phyloP scores from a whole-genome alignment of 1,140 invertebrate species.

The Leguminivora glycinivorella region DNA sequence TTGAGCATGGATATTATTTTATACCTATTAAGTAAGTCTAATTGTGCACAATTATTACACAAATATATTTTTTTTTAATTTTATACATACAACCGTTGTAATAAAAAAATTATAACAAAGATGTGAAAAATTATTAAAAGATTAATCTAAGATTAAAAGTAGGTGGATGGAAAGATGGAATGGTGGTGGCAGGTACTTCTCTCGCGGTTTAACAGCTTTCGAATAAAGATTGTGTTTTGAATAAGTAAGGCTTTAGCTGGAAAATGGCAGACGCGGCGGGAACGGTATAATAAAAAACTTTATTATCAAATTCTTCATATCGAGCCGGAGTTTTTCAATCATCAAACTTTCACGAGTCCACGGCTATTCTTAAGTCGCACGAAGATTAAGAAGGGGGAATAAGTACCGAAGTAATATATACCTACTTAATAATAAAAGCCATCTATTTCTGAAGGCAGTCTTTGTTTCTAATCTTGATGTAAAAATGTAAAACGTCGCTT shows the following conservation, averaged over 20 bases:
- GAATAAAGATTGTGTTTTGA: background rate
- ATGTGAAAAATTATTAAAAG: too few relatives aligned
- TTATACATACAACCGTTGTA: too few relatives aligned
- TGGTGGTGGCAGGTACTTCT: background rate
- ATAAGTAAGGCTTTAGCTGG: conserved; percentile 1
- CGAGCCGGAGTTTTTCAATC: conserved; percentile 8
- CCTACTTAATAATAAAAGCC: too few relatives aligned
- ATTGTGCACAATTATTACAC: too few relatives aligned
- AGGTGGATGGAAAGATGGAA: too few relatives aligned
- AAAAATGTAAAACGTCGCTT: background rate
- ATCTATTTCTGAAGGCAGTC: background rate
- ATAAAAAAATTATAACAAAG: too few relatives aligned
- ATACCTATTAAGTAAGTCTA: too few relatives aligned
- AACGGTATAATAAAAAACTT: conserved; percentile 4
- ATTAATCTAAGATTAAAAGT: too few relatives aligned
- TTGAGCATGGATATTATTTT: too few relatives aligned
- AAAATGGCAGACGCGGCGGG: background rate
- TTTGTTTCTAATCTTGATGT: background rate
- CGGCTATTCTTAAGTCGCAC: conserved; percentile 8
- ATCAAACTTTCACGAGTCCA: background rate
- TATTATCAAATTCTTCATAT: conserved; percentile 11
- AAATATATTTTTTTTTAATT: too few relatives aligned
- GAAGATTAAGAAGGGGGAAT: background rate
- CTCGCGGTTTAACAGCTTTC: background rate
- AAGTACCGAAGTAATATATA: background rate